A percentile compares a stretch with the other conserved stretches of the same genome.
Conservation (phyloP, 1,140 invertebrate species). For the Triops cancriformis region DNA sequence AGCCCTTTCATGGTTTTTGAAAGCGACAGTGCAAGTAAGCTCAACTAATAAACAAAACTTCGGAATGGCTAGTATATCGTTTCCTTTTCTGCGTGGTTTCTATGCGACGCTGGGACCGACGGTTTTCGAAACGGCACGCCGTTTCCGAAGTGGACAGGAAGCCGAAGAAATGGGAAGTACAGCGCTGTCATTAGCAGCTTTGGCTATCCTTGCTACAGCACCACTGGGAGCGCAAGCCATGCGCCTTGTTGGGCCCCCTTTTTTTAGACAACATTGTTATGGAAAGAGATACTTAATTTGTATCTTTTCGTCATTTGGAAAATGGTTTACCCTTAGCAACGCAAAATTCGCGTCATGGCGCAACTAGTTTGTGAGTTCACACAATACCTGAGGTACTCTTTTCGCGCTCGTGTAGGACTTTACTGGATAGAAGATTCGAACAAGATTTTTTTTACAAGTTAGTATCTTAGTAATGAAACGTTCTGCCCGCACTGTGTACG, state of each 20-base stretch:
- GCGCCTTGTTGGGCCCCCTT: constrained; percentile 61
- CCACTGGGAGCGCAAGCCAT: constrained; percentile 81
- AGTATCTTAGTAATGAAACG: too few species aligned
- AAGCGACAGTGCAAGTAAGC: constrained; percentile 43
- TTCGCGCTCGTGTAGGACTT: too few species aligned
- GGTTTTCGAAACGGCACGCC: constrained; percentile 56
- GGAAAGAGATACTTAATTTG: neutral
- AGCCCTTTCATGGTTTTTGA: constrained; percentile 48
- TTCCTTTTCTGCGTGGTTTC: neutral
- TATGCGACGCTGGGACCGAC: constrained; percentile 73
- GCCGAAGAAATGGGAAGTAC: constrained; percentile 30
- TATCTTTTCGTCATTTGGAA: neutral
- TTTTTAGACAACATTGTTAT: constrained; percentile 52
- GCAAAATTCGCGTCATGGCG: neutral
- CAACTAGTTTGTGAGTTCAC: too few species aligned
- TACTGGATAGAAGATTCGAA: too few species aligned
- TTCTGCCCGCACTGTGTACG: too few species aligned
- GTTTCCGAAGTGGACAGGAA: constrained; percentile 9
- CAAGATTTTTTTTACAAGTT: too few species aligned
- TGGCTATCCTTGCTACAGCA: constrained; percentile 83
- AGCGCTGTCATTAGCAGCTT: constrained; percentile 51
- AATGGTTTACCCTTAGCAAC: neutral
- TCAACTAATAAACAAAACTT: neutral
- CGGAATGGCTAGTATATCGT: too few species aligned
- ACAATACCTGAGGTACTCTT: too few species aligned